A percentile compares a stretch with the other conserved stretches of the same genome.
Evolutionary conservation across 2,113 vertebrate genomes (phyloP).

Genomic region (Poecile atricapillus): DNA sequence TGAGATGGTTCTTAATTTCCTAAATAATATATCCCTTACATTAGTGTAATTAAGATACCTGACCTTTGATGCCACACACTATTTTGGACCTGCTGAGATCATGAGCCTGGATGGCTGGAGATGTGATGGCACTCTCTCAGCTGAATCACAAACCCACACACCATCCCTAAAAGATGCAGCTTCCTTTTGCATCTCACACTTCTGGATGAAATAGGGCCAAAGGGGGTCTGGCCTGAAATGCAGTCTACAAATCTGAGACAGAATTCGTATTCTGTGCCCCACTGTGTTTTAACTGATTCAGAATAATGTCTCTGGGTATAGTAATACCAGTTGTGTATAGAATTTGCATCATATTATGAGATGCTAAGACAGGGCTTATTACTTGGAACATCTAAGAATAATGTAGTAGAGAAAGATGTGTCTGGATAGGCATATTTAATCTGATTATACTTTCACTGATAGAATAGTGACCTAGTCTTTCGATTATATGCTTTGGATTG

Average conservation of each 20-base stretch:
- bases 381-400: not conserved
- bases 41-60: not conserved
- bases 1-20: not conserved
- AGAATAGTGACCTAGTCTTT: not conserved
- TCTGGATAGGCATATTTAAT: conserved; percentile 1
- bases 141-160: not conserved
- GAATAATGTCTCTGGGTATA: not conserved
- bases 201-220: not conserved
- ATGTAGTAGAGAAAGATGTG: not conserved
- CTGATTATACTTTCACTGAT: not conserved
- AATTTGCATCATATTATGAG: not conserved
- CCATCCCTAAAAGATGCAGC: not conserved
- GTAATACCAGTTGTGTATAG: not conserved
- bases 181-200: not conserved
- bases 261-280: not conserved
- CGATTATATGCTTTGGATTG: not conserved
- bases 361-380: not conserved
- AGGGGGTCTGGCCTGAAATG: not conserved
- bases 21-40: not conserved
- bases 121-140: not conserved
- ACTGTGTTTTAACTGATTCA: not conserved
- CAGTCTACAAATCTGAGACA: not conserved
- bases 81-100: not conserved
- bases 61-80: not conserved
- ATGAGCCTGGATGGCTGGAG: not conserved